Conservation (phyloP, 2,113 vertebrate species). For the Podarcis muralis region DNA sequence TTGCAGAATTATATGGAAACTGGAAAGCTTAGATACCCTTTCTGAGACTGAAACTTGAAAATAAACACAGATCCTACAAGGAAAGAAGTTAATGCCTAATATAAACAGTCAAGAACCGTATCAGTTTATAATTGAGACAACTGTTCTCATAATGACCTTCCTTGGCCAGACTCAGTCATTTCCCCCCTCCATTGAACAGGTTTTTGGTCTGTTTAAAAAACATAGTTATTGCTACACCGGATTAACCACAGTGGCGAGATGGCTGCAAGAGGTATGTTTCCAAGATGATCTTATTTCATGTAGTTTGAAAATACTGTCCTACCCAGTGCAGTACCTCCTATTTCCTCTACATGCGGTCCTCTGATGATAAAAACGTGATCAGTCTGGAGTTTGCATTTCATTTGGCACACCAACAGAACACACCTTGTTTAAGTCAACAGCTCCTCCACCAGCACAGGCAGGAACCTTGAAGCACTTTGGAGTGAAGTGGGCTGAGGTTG, state of each 20-base stretch:
- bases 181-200: no score
- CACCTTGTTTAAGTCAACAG: neutral
- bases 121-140: fast-evolving
- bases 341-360: neutral
- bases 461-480: neutral
- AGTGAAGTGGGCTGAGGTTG: fast-evolving
- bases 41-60: neutral
- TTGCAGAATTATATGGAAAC: neutral
- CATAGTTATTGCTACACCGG: neutral
- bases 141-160: neutral
- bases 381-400: neutral
- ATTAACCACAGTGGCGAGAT: neutral
- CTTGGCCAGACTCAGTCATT: neutral
- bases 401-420: neutral
- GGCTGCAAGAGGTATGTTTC: neutral
- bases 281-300: neutral
- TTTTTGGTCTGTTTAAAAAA: neutral
- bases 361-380: neutral
- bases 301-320: neutral
- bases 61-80: neutral
- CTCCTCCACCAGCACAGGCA: neutral
- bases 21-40: neutral
- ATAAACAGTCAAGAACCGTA: neutral
- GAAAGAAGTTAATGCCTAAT: neutral
- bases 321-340: neutral